Evolutionary conservation across 2,113 vertebrate species (phyloP).

Genomic region (Salminus brasiliensis): DNA sequence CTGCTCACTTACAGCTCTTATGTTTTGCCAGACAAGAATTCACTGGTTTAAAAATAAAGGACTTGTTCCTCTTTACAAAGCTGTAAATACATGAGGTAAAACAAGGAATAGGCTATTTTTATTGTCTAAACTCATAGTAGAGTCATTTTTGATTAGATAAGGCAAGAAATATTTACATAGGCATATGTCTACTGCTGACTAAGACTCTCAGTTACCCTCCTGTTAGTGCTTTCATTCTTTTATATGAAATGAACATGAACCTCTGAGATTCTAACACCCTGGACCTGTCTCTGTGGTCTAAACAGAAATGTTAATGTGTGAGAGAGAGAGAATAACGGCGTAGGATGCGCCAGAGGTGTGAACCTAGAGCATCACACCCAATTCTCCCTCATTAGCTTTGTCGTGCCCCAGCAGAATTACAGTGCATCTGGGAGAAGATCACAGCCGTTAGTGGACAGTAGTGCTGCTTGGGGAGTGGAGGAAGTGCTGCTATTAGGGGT

Average conservation of each 20-base stretch:
- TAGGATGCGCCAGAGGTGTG: not conserved
- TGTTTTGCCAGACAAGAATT: not conserved
- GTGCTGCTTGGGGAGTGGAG: constrained; percentile 2
- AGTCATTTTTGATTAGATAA: not conserved
- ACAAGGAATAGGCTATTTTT: not conserved
- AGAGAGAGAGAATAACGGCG: not conserved
- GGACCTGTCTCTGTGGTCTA: not conserved
- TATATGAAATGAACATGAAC: not conserved
- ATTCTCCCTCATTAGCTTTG: constrained; percentile 43
- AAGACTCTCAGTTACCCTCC: not conserved
- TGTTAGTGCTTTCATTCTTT: not conserved
- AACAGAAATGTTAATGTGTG: constrained; percentile 7
- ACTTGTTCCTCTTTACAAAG: not conserved
- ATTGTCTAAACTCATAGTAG: not conserved
- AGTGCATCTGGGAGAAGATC: constrained; percentile 47
- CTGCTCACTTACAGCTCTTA: not conserved
- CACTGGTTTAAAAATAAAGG: no score
- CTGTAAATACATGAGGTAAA: not conserved
- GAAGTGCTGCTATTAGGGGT: constrained; percentile 41
- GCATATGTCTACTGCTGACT: not conserved
- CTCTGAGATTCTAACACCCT: not conserved
- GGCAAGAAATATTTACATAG: not conserved
- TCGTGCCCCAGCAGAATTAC: constrained; percentile 32
- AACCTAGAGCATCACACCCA: constrained; percentile 12
- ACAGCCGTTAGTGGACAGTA: constrained; percentile 23